Percentiles rank a stretch among this genome's conserved stretches.
Conservation (phyloP, 1,140 invertebrate genomes). For the Drosophila kurseongensis region DNA sequence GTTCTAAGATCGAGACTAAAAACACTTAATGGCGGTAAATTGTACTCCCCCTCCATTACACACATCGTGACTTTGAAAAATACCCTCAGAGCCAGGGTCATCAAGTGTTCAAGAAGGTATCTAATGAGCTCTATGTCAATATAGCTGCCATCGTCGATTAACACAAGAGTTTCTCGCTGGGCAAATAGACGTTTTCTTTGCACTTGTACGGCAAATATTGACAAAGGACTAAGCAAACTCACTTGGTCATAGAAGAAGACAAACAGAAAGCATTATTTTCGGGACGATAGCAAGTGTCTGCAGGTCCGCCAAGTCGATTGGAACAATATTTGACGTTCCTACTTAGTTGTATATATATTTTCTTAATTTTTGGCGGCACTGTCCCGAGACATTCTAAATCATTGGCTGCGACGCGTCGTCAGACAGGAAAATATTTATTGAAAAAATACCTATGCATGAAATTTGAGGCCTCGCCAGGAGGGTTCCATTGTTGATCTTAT, state of each 20-base stretch:
- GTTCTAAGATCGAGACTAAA: slow-evolving; percentile 8
- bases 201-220: slow-evolving; percentile 52
- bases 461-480: slow-evolving; percentile 26
- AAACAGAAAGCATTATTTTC: slow-evolving; percentile 35
- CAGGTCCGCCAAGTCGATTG: slow-evolving; percentile 30
- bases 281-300: slow-evolving; percentile 42
- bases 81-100: slow-evolving; percentile 25
- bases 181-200: slow-evolving; percentile 46
- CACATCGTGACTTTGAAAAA: slow-evolving; percentile 41
- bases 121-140: slow-evolving; percentile 51
- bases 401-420: slow-evolving; percentile 19
- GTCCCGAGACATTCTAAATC: slow-evolving; percentile 23
- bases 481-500: slow-evolving; percentile 47
- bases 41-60: not conserved
- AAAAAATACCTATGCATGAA: slow-evolving; percentile 55
- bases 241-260: slow-evolving; percentile 18
- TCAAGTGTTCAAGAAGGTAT: slow-evolving; percentile 41
- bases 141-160: slow-evolving; percentile 40
- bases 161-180: slow-evolving; percentile 39
- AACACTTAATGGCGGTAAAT: slow-evolving; percentile 11
- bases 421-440: slow-evolving; percentile 43
- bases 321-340: slow-evolving; percentile 50
- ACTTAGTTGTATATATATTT: slow-evolving; percentile 46
- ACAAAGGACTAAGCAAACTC: slow-evolving; percentile 47
- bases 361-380: slow-evolving; percentile 45